These are phyloP conservation scores for Spatula versicolor DNA, from an alignment of 2,797 vertebrate genomes.

Conservation along the genomic window DNA sequence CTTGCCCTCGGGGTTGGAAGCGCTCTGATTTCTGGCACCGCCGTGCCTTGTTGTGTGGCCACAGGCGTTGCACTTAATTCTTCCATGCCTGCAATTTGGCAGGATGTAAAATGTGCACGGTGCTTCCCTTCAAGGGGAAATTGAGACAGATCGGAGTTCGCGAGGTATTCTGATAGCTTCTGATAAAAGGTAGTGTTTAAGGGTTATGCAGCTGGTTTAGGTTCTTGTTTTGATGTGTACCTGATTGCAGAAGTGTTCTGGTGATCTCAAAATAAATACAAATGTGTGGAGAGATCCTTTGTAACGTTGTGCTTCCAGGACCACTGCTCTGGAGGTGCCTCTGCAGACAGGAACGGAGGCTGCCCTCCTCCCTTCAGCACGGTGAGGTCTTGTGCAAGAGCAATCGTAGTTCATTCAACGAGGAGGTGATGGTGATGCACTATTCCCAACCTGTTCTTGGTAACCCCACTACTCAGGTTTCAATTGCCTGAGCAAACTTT, in stretches of 20 bases:
- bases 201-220: not conserved
- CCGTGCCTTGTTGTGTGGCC: not conserved
- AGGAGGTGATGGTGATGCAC: not conserved
- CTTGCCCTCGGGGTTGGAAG: not conserved
- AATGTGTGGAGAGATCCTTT: not conserved
- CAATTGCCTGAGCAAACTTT: not conserved
- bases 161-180: not conserved
- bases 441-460: not conserved
- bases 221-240: not conserved
- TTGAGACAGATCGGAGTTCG: not conserved
- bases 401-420: not conserved
- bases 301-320: not conserved
- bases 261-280: not conserved
- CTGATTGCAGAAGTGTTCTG: not conserved
- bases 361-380: accelerated
- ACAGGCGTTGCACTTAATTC: not conserved
- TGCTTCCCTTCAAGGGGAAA: not conserved
- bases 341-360: not conserved
- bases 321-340: not conserved
- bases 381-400: accelerated
- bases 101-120: not conserved
- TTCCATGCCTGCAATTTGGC: not conserved
- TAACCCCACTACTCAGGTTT: not conserved
- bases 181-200: accelerated
- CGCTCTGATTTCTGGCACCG: not conserved